A percentile compares a stretch with the other conserved stretches of the same genome.
phyloP scores from a whole-genome alignment of 1,140 invertebrate species.

The Megalopta genalis region DNA sequence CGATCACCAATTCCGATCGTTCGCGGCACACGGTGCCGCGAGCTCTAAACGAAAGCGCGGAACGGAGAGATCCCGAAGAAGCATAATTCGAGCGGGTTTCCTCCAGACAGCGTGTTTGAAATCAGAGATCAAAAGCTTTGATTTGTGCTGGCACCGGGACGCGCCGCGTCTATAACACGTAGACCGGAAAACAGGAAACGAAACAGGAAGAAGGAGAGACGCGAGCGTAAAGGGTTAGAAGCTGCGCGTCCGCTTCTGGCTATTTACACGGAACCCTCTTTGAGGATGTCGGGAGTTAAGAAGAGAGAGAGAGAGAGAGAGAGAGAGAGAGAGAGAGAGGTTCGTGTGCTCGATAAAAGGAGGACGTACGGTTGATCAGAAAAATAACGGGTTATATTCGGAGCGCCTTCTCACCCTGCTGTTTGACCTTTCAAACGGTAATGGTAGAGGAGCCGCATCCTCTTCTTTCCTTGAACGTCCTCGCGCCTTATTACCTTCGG shows the following conservation, averaged over 20 bases:
- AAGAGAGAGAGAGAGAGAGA: too few relatives aligned
- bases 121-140: slow-evolving; percentile 27
- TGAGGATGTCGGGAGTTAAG: not conserved
- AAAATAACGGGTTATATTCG: slow-evolving; percentile 14
- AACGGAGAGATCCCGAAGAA: not conserved
- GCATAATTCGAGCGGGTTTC: slow-evolving; percentile 2
- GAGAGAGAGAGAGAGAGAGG: too few relatives aligned
- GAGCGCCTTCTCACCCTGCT: not conserved
- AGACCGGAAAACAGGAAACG: slow-evolving; percentile 27
- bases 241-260: not conserved
- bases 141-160: not conserved
- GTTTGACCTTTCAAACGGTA: not conserved
- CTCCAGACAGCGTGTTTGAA: not conserved
- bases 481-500: not conserved
- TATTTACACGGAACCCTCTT: slow-evolving; percentile 31
- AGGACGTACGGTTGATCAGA: slow-evolving; percentile 14
- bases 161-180: slow-evolving; percentile 7
- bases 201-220: slow-evolving; percentile 13
- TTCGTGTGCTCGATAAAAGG: not conserved
- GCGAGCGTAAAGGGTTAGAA: slow-evolving; percentile 21
- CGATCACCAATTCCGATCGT: not conserved
- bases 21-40: too few relatives aligned
- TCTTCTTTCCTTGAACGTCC: not conserved
- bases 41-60: too few relatives aligned
- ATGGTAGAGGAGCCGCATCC: not conserved